A percentile compares a stretch with the other conserved stretches of the same genome.
Conservation (phyloP, 2,797 vertebrate genomes). For the Pelodytes ibericus region DNA sequence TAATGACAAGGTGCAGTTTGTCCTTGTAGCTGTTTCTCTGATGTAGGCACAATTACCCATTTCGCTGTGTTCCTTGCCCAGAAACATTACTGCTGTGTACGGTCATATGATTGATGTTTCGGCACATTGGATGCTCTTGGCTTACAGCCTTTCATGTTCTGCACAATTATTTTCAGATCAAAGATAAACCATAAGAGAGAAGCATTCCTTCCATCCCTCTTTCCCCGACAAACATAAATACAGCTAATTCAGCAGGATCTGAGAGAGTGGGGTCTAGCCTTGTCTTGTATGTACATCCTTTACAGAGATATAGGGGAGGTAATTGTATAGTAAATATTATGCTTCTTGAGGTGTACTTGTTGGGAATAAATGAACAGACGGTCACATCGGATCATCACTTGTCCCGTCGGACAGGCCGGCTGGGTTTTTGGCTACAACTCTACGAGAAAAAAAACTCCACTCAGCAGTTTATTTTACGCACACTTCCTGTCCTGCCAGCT, state of each 20-base stretch:
- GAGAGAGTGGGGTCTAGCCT: not conserved
- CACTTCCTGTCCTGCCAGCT: slow-evolving; percentile 21
- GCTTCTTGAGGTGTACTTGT: slow-evolving; percentile 65
- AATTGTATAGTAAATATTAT: slow-evolving; percentile 71
- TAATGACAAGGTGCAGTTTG: too few species aligned
- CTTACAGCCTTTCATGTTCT: not conserved
- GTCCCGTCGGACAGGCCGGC: slow-evolving; percentile 64
- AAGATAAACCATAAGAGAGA: slow-evolving; percentile 51
- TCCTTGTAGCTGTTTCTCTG: too few species aligned
- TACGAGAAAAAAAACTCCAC: slow-evolving; percentile 65
- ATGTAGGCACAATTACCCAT: too few species aligned
- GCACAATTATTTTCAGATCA: slow-evolving; percentile 46
- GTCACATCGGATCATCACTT: too few species aligned
- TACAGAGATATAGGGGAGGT: slow-evolving; percentile 63
- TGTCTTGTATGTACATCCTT: not conserved
- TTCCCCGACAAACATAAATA: slow-evolving; percentile 31
- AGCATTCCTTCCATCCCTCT: slow-evolving; percentile 39
- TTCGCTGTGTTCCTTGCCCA: not conserved
- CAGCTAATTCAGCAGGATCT: slow-evolving; percentile 22
- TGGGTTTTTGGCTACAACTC: too few species aligned
- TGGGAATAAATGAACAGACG: slow-evolving; percentile 65
- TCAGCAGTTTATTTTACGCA: slow-evolving; percentile 66
- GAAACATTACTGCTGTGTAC: not conserved
- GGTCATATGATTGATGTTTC: slow-evolving; percentile 1
- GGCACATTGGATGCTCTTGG: slow-evolving; percentile 2